A percentile compares a stretch with the other conserved stretches of the same genome.
Evolutionary conservation across 1,140 invertebrate species (phyloP).

Genomic region (Pomacea maculata): DNA sequence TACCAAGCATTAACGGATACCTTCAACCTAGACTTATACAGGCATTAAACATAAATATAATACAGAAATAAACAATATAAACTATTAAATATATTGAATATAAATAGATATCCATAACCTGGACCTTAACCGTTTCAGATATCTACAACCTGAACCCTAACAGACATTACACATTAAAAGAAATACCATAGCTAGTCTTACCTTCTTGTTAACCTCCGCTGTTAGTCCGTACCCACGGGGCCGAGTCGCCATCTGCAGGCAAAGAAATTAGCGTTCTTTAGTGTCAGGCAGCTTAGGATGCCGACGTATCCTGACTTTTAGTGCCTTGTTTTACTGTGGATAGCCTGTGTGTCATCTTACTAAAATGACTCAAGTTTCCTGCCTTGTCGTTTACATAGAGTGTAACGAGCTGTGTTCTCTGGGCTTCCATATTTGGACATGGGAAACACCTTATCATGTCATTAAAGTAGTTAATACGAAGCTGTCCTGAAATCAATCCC

Average conservation of each 20-base stretch:
- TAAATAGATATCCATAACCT: background rate
- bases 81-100: background rate
- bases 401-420: background rate
- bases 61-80: background rate
- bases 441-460: too few relatives aligned
- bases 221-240: constrained; percentile 46
- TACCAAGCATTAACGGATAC: too few relatives aligned
- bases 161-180: background rate
- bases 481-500: too few relatives aligned
- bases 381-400: background rate
- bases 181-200: constrained; percentile 15
- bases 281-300: background rate
- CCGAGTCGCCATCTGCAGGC: constrained; percentile 41
- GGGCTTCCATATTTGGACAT: too few relatives aligned
- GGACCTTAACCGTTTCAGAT: background rate
- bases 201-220: constrained; percentile 47
- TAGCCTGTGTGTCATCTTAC: background rate
- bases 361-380: background rate
- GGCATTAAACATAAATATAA: background rate
- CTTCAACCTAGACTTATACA: background rate
- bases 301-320: too few relatives aligned
- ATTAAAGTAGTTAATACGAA: too few relatives aligned
- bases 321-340: background rate
- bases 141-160: background rate
- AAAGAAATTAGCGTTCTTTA: background rate